A percentile compares a stretch with the other conserved stretches of the same genome.
Conservation (phyloP, 2,797 vertebrate species). For the Molossus molossus region DNA sequence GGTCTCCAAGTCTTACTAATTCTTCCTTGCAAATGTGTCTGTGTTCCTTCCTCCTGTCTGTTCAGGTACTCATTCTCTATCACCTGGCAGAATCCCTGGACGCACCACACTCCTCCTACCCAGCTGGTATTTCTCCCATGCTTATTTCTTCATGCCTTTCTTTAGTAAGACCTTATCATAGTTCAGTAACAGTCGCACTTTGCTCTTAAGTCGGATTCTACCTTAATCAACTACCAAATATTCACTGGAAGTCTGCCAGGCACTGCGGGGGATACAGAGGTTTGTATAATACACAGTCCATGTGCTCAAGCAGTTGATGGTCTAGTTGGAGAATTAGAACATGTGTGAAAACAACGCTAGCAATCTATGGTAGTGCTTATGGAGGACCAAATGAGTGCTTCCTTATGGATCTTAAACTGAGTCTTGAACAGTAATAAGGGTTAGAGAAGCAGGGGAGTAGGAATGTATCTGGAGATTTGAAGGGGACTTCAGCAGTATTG, state of each 20-base stretch:
- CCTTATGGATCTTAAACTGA: neutral
- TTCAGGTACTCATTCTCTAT: neutral
- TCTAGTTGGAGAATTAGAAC: constrained; percentile 33
- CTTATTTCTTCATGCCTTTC: neutral
- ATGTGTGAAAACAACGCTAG: neutral
- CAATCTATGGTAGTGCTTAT: neutral
- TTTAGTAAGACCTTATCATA: constrained; percentile 38
- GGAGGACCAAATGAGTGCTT: neutral
- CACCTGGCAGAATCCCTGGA: neutral
- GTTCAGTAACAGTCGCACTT: constrained; percentile 45
- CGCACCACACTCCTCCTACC: neutral
- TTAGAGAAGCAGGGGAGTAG: neutral
- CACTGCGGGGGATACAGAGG: neutral
- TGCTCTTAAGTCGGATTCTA: constrained; percentile 14
- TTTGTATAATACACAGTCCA: neutral
- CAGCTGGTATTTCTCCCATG: neutral
- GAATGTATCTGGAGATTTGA: neutral
- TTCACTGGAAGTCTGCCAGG: constrained; percentile 21
- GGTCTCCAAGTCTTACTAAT: constrained; percentile 15
- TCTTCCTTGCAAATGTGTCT: neutral
- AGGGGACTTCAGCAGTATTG: fast-evolving
- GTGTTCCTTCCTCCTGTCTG: neutral
- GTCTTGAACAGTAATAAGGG: neutral
- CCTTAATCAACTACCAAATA: constrained; percentile 57
- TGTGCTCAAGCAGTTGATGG: neutral